Conservation (phyloP, 2,113 vertebrate species). For the Ahaetulla prasina region DNA sequence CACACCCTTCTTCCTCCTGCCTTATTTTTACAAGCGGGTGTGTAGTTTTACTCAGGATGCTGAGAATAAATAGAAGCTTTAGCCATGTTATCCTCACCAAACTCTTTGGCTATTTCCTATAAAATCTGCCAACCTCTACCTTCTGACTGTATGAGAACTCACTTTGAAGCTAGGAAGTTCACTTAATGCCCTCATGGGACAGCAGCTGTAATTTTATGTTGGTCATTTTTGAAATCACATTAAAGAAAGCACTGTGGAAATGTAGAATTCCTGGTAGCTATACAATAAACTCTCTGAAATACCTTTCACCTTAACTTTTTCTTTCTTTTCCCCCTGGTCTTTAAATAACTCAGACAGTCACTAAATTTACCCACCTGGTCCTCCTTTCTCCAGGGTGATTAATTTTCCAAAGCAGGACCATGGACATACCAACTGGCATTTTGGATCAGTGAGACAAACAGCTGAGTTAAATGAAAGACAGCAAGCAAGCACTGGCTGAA, state of each 20-base stretch:
- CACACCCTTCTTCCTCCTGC: neutral
- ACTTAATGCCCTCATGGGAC: neutral
- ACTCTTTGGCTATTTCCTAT: neutral
- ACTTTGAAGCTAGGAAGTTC: neutral
- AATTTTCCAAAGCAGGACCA: slow-evolving; percentile 7
- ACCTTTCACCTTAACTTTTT: neutral
- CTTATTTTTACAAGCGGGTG: neutral
- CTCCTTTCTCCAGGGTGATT: slow-evolving; percentile 11
- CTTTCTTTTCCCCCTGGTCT: no score
- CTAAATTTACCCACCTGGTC: neutral
- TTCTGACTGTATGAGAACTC: neutral
- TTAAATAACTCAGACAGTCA: neutral
- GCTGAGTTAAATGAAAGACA: slow-evolving; percentile 20
- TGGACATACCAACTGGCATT: neutral
- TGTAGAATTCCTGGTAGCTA: neutral
- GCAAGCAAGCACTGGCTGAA: neutral
- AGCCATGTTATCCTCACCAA: neutral
- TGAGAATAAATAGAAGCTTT: neutral
- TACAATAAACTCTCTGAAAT: neutral
- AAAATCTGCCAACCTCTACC: neutral
- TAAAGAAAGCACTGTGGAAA: neutral
- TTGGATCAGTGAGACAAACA: slow-evolving; percentile 3
- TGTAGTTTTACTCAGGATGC: neutral
- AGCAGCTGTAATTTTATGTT: neutral
- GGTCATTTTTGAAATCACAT: slow-evolving; percentile 1